Conservation (phyloP, 2,113 vertebrate genomes). For the Podocnemis expansa region DNA sequence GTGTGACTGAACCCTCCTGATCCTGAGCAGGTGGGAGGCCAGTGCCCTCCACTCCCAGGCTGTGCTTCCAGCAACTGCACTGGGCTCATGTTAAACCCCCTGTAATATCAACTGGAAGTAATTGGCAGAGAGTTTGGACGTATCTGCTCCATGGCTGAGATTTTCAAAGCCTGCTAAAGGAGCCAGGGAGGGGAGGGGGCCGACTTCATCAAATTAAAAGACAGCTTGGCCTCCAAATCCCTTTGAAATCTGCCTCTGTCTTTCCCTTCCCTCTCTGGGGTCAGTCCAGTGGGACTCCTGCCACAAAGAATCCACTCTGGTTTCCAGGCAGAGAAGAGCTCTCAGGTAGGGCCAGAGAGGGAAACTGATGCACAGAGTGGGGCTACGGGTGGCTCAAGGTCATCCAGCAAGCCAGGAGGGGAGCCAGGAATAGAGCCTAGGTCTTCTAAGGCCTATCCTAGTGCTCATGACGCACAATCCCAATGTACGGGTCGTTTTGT, state of each 20-base stretch:
- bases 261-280: not conserved
- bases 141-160: not conserved
- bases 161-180: not conserved
- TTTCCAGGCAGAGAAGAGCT: not conserved
- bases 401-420: too few relatives aligned
- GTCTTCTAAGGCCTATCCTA: not conserved
- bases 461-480: too few relatives aligned
- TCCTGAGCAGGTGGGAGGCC: not conserved
- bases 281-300: not conserved
- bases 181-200: not conserved
- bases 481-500: too few relatives aligned
- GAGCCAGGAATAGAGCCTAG: not conserved
- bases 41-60: not conserved
- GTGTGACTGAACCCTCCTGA: not conserved
- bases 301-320: not conserved
- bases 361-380: not conserved
- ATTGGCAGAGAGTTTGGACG: not conserved
- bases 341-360: not conserved
- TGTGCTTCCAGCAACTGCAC: not conserved
- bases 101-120: not conserved
- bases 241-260: not conserved
- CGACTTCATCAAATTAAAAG: not conserved
- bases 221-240: not conserved
- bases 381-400: not conserved
- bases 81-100: not conserved